Evolutionary conservation across 2,797 vertebrate genomes (phyloP).

Genomic region (Syngnathus rostellatus): DNA sequence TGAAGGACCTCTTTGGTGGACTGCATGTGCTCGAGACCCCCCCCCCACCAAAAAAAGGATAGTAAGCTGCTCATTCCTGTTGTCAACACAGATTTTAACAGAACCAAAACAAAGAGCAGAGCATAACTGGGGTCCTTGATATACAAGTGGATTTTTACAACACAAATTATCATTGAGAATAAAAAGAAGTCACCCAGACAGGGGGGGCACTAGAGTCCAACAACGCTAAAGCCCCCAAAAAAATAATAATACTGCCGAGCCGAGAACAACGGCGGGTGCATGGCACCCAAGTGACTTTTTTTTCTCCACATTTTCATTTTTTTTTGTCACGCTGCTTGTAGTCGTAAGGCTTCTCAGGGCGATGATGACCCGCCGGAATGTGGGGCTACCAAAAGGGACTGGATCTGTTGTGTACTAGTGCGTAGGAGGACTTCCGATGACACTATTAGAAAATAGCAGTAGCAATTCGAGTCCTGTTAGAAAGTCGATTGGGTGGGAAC

Average conservation of each 20-base stretch:
- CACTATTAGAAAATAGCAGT: no score
- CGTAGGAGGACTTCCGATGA: no score
- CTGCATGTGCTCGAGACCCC: no score
- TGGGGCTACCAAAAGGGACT: conserved; percentile 34
- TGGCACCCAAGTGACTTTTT: conserved; percentile 31
- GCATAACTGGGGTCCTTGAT: neutral
- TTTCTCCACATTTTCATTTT: conserved; percentile 9
- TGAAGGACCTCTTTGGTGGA: conserved; percentile 19
- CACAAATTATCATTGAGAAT: neutral
- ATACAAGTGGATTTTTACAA: neutral
- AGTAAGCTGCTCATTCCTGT: no score
- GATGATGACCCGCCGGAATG: conserved; percentile 59
- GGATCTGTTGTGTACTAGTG: neutral
- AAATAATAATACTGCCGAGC: conserved; percentile 22
- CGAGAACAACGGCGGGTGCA: conserved; percentile 35
- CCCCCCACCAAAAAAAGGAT: no score
- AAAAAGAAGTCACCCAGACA: neutral
- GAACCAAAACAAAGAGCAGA: no score
- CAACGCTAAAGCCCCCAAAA: conserved; percentile 3
- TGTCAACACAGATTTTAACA: no score
- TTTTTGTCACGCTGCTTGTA: conserved; percentile 24
- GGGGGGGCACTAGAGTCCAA: neutral
- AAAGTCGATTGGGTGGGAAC: conserved; percentile 45
- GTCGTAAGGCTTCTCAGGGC: conserved; percentile 60
- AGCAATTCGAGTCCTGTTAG: conserved; percentile 5